Base-by-base conservation (phyloP, 2,113 vertebrate genomes). In the Balaeniceps rex region DNA sequence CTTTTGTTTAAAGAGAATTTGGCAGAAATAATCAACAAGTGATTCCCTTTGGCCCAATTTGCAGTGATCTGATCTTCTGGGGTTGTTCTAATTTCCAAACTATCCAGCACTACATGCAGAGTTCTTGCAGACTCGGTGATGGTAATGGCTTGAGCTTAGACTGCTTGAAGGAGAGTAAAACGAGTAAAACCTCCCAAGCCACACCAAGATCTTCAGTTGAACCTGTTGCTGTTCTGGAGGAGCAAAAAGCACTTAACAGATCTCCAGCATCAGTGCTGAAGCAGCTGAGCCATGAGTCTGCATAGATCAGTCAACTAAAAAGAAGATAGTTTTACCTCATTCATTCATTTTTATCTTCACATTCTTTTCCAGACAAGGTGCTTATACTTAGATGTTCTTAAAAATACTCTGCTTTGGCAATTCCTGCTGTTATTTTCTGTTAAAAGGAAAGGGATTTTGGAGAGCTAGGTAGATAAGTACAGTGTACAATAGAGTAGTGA, bases 101-200 rank as follows among this genome's bases (percentile, higher is more conserved):
- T 89, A 2, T 31, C 64, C 14, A 63, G 46, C 1, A 5, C 12
- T 52, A 26, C 7, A 2, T 15, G 14, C 1, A 2, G 44, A 65
- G 14, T 49, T 86, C 14, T 26, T 66, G 40, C 34, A 54, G 34
- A 8, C 15, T 54, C 17, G 4, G 0, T 46, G 19, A 24, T 18
- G 21, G 19, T 14, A 36, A 47, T 21, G 5, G 14, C 29, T 60
- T 75, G 26, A 58, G 21, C 29, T 74, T 72, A 21, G 55, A 23
- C 36, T 70, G 31, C 40, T 58, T 80, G 26, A 80, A 65, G 25
- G 46, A 49, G 7, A 29, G 1, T 38, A 42, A 54, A 7, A 34
- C 36, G 26, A 83, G 19, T 47, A 70, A 65, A 63, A 49, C 19
- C 71, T 90, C 40, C 25, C 5, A 86, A 63, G 49, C 8, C 10